These are phyloP conservation scores for Hydractinia symbiolongicarpus DNA, from an alignment of 30 jellyfish, hydroid and myxozoan genomes.

Conservation along the genomic window DNA sequence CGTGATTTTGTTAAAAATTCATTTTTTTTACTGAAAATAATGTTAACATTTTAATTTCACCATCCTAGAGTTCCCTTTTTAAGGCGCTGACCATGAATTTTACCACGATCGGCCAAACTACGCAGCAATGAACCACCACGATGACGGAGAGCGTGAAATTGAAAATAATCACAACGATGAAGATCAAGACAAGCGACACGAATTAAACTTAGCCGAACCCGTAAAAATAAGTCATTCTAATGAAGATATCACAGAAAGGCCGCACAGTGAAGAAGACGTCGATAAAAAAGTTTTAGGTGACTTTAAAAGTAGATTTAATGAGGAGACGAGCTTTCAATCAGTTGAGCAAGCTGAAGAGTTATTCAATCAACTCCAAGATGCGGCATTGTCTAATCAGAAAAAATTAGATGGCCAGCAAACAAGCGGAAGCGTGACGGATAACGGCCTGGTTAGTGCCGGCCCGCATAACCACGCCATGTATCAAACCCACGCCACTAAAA, in stretches of 20 bases:
- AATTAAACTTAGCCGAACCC: neutral
- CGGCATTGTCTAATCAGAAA: slow-evolving; percentile 9
- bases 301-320: slow-evolving; percentile 6
- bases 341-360: slow-evolving; percentile 12
- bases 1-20: too few species aligned
- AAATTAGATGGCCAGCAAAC: neutral
- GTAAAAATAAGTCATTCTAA: neutral
- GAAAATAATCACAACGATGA: neutral
- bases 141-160: neutral
- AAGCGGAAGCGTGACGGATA: slow-evolving; percentile 11
- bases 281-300: slow-evolving; percentile 10
- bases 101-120: slow-evolving; percentile 4
- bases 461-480: too few species aligned
- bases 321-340: slow-evolving; percentile 21
- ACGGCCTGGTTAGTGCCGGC: neutral
- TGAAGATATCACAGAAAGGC: slow-evolving; percentile 11
- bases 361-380: slow-evolving; percentile 12
- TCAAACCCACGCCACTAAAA: too few species aligned
- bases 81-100: neutral
- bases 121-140: neutral
- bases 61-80: neutral
- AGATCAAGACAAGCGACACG: slow-evolving; percentile 3
- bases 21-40: too few species aligned
- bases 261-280: slow-evolving; percentile 9
- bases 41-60: too few species aligned